Evolutionary conservation across 2,888 invertebrate genomes (phyloP).

Genomic region (Chirona hameri): DNA sequence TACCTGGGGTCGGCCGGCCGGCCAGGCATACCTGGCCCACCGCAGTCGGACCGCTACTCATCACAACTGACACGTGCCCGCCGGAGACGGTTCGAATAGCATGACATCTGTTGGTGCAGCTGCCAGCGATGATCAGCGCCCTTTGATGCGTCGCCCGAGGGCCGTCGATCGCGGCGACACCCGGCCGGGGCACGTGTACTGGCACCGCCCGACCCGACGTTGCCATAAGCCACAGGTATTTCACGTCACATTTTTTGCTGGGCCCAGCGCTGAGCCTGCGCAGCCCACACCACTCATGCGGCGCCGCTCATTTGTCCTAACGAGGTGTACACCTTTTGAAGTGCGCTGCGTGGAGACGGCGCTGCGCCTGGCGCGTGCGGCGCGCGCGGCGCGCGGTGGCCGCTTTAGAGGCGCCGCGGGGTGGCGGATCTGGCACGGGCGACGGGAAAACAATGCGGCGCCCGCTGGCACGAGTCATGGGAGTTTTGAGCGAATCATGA

Average conservation of each 20-base stretch:
- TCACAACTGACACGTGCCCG: not conserved
- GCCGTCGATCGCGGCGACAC: not conserved
- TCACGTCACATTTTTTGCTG: not conserved
- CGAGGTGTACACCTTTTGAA: conserved; percentile 11
- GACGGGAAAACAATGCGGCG: not conserved
- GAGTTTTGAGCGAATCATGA: not conserved
- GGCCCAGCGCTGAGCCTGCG: not conserved
- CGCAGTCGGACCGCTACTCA: conserved; percentile 12
- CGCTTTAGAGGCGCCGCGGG: not conserved
- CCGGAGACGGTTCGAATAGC: not conserved
- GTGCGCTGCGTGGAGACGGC: not conserved
- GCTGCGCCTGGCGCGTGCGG: not conserved
- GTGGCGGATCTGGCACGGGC: not conserved
- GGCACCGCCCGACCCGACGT: not conserved
- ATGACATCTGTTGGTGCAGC: conserved; percentile 9
- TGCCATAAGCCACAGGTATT: conserved; percentile 14
- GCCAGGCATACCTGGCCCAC: not conserved
- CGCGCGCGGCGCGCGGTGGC: not conserved
- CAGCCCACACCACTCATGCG: not conserved
- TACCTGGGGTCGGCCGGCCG: not conserved
- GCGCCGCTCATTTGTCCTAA: not conserved
- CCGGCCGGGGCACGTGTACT: not conserved
- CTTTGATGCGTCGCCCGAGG: not conserved
- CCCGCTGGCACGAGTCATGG: not conserved
- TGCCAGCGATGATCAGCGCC: not conserved